Conservation (phyloP, 2,113 vertebrate species). For the Dromiciops gliroides region DNA sequence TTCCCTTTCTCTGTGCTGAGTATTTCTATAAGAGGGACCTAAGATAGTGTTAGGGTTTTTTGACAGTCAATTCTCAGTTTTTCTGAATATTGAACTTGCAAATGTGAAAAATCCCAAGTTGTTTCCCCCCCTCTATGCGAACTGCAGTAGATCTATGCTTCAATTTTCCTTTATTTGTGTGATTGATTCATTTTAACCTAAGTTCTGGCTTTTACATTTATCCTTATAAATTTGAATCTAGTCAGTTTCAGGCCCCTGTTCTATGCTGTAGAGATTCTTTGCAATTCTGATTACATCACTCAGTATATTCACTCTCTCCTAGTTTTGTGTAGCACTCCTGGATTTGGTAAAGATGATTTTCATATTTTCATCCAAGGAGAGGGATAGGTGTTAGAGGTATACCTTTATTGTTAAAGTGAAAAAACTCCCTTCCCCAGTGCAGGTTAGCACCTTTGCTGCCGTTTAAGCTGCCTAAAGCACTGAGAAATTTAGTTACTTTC, state of each 20-base stretch:
- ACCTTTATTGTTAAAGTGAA: neutral
- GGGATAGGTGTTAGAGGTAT: neutral
- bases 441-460: neutral
- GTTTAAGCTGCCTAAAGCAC: neutral
- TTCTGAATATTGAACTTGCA: neutral
- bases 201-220: neutral
- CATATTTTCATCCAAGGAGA: neutral
- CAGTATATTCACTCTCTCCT: neutral
- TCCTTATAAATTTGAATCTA: neutral
- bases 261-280: neutral
- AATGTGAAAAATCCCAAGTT: neutral
- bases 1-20: neutral
- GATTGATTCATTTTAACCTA: neutral
- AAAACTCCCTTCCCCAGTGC: neutral
- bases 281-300: neutral
- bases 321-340: neutral
- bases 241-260: neutral
- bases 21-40: neutral
- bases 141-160: neutral
- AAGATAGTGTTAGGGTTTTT: too few relatives aligned
- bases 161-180: neutral
- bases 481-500: neutral
- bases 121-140: neutral
- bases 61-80: neutral
- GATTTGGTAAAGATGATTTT: neutral